Base-by-base conservation (phyloP, 2,888 invertebrate genomes). In the Deilephila porcellus region DNA sequence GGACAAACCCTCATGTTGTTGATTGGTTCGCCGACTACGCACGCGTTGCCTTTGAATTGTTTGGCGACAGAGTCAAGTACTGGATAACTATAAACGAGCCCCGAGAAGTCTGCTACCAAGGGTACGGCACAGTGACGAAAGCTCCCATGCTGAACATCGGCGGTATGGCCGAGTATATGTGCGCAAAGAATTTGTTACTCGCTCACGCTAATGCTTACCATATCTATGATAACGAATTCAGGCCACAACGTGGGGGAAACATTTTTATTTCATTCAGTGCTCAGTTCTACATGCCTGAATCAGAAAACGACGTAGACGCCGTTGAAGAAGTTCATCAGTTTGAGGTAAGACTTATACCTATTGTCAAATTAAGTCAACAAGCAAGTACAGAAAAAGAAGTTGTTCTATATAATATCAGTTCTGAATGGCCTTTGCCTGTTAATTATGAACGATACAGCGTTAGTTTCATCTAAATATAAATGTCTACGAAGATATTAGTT, bases 61-160 rank as follows among this genome's bases (percentile, higher is more conserved):
- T 93, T 78, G 95, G 95, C 3, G 93, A 94, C 77, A 86, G 93
- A 75, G 94, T 93, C 0, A 89, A 88, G 73, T 74, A 86, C 52
- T 96, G 95, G 95, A 93, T 95, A 14, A 95, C 96, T 0, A 91
- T 95, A 71, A 96, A 96, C 78, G 96, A 96, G 78, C 95, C 95
- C 0, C 82, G 79, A 53, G 82, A 85, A 77, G 79, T 87, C 14
- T 92, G 90, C 73, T 79, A 83, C 29, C 78, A 79, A 1, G 94
- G 93, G 1, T 96, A 96, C 80, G 93, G 91, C 0, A 75, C 64
- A 4, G 83, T 74, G 1, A 74, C 76, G 0, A 53, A 77, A 32
- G 86, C 87, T 1, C 90, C 90, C 7, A 82, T 85, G 73, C 74
- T 91, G 1, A 83, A 90, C 60, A 85, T 88, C 14, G 70, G 87